These are phyloP conservation scores for Oreochromis tanganicae DNA, from an alignment of 2,113 vertebrate genomes.

Conservation along the genomic window DNA sequence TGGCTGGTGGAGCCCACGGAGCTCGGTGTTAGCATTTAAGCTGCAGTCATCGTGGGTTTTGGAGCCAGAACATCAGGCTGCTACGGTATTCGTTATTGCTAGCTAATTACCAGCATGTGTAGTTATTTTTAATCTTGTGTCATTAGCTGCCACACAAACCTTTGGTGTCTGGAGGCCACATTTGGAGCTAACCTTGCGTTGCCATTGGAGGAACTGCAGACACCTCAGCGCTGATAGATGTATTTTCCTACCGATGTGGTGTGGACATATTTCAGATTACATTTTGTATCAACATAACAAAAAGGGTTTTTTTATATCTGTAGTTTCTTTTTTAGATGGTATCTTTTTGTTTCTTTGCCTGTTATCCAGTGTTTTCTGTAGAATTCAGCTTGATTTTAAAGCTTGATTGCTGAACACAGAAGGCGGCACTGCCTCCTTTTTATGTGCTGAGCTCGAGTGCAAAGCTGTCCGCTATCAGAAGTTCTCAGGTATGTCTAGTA, in stretches of 20 bases:
- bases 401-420: background rate
- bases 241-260: background rate
- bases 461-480: background rate
- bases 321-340: background rate
- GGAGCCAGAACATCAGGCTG: background rate
- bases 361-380: background rate
- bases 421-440: background rate
- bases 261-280: background rate
- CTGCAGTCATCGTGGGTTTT: background rate
- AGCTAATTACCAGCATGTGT: background rate
- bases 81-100: background rate
- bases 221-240: background rate
- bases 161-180: background rate
- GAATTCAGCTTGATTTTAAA: background rate
- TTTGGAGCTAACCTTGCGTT: accelerated
- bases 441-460: background rate
- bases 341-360: accelerated
- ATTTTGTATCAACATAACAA: background rate
- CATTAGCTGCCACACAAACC: background rate
- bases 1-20: background rate
- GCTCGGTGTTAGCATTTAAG: accelerated
- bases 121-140: background rate
- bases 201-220: background rate
- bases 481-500: background rate
- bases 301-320: too few relatives aligned